These are phyloP conservation scores for Alloplasta piceator DNA, from an alignment of 2,888 invertebrate species.

Conservation along the genomic window DNA sequence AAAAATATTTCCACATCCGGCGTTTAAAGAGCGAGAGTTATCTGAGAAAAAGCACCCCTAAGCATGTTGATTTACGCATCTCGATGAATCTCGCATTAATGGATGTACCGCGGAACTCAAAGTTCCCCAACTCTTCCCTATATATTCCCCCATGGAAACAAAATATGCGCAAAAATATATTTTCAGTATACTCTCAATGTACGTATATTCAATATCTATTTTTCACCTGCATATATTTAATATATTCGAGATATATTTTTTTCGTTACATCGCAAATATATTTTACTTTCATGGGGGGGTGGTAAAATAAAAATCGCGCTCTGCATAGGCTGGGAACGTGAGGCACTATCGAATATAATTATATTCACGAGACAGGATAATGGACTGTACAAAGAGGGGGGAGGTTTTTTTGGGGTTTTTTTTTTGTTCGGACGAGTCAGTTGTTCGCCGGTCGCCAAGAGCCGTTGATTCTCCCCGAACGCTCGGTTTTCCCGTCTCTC, in stretches of 20 bases:
- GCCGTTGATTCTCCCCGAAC: constrained; percentile 52
- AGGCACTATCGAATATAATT: too few species aligned
- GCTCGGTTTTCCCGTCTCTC: constrained; percentile 50
- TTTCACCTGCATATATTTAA: background rate
- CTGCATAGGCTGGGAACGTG: background rate
- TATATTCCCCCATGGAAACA: too few species aligned
- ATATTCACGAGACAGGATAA: constrained; percentile 1
- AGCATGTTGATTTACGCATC: too few species aligned
- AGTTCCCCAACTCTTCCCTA: too few species aligned
- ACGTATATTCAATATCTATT: background rate
- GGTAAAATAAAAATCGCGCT: background rate
- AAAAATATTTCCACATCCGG: too few species aligned
- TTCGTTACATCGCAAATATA: too few species aligned
- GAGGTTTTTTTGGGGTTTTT: background rate
- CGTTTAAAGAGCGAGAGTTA: too few species aligned
- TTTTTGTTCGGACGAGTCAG: constrained; percentile 36
- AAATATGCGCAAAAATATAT: too few species aligned
- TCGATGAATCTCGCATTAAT: too few species aligned
- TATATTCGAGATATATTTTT: background rate
- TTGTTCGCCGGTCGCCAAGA: constrained; percentile 56
- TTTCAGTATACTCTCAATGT: too few species aligned
- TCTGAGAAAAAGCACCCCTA: too few species aligned
- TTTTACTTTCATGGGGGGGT: background rate
- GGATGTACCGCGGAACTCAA: too few species aligned
- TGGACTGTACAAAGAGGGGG: background rate